Percentiles rank a stretch among this genome's conserved stretches.
phyloP scores from a whole-genome alignment of 2,888 invertebrate genomes.

The Entomobrya multifasciata region DNA sequence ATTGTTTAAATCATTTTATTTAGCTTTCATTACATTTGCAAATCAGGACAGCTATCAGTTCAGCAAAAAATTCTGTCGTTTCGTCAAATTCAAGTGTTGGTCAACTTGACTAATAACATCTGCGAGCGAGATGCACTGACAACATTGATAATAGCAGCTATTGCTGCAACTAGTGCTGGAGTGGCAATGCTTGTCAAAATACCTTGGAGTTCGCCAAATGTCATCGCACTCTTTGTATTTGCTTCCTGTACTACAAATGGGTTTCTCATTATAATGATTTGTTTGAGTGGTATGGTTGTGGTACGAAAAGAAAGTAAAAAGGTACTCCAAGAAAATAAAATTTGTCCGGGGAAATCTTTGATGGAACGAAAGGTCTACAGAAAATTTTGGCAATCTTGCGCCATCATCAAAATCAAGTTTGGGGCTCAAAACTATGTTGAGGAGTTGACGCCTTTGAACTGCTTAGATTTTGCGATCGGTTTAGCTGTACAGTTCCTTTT shows the following conservation, averaged over 20 bases:
- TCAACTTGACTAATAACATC: not conserved
- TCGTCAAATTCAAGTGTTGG: constrained; percentile 17
- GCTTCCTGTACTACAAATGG: not conserved
- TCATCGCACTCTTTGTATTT: constrained; percentile 2
- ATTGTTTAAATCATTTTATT: not conserved
- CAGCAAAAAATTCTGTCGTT: not conserved
- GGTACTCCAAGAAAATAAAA: not conserved
- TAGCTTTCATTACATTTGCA: not conserved
- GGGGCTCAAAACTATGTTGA: constrained; percentile 14
- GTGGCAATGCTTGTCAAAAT: constrained; percentile 20
- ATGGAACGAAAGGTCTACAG: not conserved
- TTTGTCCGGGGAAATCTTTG: too few species aligned
- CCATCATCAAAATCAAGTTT: constrained; percentile 17
- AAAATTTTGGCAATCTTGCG: not conserved
- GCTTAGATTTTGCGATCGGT: not conserved
- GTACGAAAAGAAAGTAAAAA: not conserved
- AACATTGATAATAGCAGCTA: not conserved
- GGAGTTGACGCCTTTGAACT: constrained; percentile 29
- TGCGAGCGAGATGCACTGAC: not conserved
- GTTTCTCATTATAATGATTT: not conserved
- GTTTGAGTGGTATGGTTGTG: constrained; percentile 23
- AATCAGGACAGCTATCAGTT: not conserved
- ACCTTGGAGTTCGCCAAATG: not conserved
- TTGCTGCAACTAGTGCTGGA: not conserved
- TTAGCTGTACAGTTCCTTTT: constrained; percentile 17